Evolutionary conservation across 2,888 invertebrate species (phyloP).

Genomic region (Hylaea fasciaria): DNA sequence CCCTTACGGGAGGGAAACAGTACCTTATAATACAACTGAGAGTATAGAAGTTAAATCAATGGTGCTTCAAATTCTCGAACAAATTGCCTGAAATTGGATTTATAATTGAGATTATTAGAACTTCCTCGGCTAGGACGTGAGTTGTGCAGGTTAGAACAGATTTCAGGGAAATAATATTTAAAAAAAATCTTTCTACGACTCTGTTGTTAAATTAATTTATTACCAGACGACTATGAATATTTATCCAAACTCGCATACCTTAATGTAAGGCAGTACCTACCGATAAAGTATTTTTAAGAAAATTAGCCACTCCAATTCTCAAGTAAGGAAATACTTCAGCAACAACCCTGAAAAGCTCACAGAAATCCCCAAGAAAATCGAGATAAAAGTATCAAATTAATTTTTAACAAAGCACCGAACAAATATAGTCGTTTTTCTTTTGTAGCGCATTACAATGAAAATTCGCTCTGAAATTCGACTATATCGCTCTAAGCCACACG

Average conservation of each 20-base stretch:
- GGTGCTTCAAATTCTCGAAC: constrained; percentile 50
- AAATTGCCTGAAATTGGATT: constrained; percentile 57
- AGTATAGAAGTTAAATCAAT: constrained; percentile 53
- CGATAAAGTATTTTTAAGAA: constrained; percentile 31
- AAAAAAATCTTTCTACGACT: too few species aligned
- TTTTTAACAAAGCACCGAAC: constrained; percentile 77
- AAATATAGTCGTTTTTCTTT: constrained; percentile 78
- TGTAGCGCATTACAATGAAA: constrained; percentile 81
- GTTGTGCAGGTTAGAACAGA: background rate
- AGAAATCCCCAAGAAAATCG: constrained; percentile 64
- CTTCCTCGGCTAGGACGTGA: constrained; percentile 28
- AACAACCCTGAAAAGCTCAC: constrained; percentile 40
- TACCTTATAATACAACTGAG: constrained; percentile 22
- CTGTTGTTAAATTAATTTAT: too few species aligned
- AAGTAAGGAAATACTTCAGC: constrained; percentile 37
- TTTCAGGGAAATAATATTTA: too few species aligned
- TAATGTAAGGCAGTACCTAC: background rate
- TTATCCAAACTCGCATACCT: background rate
- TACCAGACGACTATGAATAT: background rate
- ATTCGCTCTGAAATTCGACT: constrained; percentile 69
- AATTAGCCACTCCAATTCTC: constrained; percentile 44
- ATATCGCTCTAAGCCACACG: constrained; percentile 50
- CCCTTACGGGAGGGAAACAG: background rate
- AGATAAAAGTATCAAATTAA: constrained; percentile 83
- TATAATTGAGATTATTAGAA: constrained; percentile 53